phyloP scores from a whole-genome alignment of 1,140 invertebrate genomes.

The Physella acuta region DNA sequence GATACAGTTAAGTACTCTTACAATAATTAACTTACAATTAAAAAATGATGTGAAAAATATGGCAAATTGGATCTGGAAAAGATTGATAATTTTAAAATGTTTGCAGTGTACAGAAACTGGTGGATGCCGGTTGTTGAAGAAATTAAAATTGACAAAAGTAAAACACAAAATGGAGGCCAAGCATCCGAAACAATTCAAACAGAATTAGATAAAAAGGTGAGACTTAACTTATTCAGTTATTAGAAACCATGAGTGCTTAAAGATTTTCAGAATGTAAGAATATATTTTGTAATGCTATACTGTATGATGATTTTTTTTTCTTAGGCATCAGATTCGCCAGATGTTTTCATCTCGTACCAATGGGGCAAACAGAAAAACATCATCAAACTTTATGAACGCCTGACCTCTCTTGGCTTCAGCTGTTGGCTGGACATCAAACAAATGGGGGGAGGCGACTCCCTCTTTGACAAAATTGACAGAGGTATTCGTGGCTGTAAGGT shows the following conservation, averaged over 20 bases:
- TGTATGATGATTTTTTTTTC: not conserved
- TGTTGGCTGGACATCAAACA: constrained; percentile 58
- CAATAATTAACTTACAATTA: too few relatives aligned
- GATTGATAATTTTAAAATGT: not conserved
- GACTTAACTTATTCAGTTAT: too few relatives aligned
- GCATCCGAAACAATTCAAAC: not conserved
- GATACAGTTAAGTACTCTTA: too few relatives aligned
- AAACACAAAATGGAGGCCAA: constrained; percentile 10
- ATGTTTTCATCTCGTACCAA: constrained; percentile 50
- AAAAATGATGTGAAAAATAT: too few relatives aligned
- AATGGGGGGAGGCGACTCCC: constrained; percentile 58
- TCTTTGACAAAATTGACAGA: constrained; percentile 57
- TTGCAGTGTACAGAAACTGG: constrained; percentile 46
- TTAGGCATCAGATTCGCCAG: constrained; percentile 7
- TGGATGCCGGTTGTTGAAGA: constrained; percentile 46
- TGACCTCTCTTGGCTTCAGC: constrained; percentile 42
- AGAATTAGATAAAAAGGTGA: constrained; percentile 6
- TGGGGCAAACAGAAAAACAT: constrained; percentile 56
- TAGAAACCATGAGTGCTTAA: too few relatives aligned
- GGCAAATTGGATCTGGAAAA: too few relatives aligned
- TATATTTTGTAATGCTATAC: too few relatives aligned
- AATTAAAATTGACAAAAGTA: constrained; percentile 43
- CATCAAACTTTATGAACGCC: constrained; percentile 40
- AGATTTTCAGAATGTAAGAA: too few relatives aligned
- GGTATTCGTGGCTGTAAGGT: constrained; percentile 51